Conservation (phyloP, 2,113 vertebrate genomes). For the Deroptyus accipitrinus region DNA sequence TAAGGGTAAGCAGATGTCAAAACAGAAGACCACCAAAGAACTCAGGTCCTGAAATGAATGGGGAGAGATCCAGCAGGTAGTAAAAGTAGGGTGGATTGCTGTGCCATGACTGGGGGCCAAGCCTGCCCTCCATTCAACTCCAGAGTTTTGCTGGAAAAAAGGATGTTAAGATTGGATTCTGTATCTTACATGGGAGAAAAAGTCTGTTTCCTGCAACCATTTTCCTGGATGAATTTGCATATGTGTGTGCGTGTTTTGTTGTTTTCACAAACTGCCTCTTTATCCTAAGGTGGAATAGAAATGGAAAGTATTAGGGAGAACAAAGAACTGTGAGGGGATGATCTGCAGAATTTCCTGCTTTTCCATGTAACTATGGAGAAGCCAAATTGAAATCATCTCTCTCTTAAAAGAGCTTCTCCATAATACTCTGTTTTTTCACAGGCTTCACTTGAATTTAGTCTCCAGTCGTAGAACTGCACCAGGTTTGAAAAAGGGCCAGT, state of each 20-base stretch:
- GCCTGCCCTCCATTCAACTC: neutral
- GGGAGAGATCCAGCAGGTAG: slow-evolving; percentile 8
- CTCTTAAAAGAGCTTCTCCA: neutral
- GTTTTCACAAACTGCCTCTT: neutral
- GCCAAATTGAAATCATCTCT: neutral
- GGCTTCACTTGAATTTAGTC: neutral
- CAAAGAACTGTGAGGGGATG: neutral
- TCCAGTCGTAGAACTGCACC: neutral
- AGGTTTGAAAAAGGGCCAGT: neutral
- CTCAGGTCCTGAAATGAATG: neutral
- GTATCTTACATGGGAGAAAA: neutral
- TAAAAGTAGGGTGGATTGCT: neutral
- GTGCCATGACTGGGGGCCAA: neutral
- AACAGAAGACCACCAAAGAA: slow-evolving; percentile 72
- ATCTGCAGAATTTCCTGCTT: neutral
- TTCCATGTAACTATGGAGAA: neutral
- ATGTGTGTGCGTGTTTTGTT: too few relatives aligned
- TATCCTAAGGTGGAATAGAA: neutral
- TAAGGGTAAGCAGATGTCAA: slow-evolving; percentile 68
- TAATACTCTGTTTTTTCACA: neutral
- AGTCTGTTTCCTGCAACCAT: neutral
- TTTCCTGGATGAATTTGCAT: neutral
- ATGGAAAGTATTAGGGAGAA: neutral
- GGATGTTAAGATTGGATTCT: neutral
- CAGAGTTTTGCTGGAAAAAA: neutral